Evolutionary conservation across 1,140 invertebrate species (phyloP).

Genomic region (Drosophila parabipectinata): DNA sequence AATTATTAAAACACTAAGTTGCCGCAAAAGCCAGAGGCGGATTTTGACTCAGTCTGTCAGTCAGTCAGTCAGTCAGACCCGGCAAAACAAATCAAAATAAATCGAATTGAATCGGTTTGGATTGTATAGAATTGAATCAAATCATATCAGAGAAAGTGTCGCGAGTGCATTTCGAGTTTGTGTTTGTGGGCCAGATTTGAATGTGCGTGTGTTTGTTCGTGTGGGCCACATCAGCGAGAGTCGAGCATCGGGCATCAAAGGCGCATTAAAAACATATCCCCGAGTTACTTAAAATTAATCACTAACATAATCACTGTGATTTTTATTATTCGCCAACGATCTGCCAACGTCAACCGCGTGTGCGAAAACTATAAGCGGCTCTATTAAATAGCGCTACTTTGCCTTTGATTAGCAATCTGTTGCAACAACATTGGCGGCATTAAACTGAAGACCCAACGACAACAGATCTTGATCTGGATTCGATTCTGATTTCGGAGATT

Average conservation of each 20-base stretch:
- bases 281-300: slow-evolving; percentile 83
- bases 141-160: slow-evolving; percentile 32
- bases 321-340: slow-evolving; percentile 69
- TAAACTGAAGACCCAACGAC: slow-evolving; percentile 38
- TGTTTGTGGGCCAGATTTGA: slow-evolving; percentile 3
- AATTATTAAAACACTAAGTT: slow-evolving; percentile 82
- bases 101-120: slow-evolving; percentile 2
- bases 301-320: slow-evolving; percentile 83
- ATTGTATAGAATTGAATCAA: slow-evolving; percentile 12
- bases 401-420: slow-evolving; percentile 48
- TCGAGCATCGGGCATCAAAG: slow-evolving; percentile 3
- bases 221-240: slow-evolving; percentile 52
- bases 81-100: slow-evolving; percentile 9
- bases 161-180: slow-evolving; percentile 25
- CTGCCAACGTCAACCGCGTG: slow-evolving; percentile 40
- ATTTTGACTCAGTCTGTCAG: slow-evolving; percentile 4
- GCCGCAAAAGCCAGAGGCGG: slow-evolving; percentile 27
- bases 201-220: slow-evolving; percentile 24
- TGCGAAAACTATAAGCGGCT: slow-evolving; percentile 63
- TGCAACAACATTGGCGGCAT: slow-evolving; percentile 54
- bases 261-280: slow-evolving; percentile 80
- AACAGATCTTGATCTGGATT: slow-evolving; percentile 27
- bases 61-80: slow-evolving; percentile 11
- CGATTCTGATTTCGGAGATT: slow-evolving; percentile 26
- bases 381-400: slow-evolving; percentile 39